Conservation (phyloP, 1,140 invertebrate genomes). For the Atta colombica region DNA sequence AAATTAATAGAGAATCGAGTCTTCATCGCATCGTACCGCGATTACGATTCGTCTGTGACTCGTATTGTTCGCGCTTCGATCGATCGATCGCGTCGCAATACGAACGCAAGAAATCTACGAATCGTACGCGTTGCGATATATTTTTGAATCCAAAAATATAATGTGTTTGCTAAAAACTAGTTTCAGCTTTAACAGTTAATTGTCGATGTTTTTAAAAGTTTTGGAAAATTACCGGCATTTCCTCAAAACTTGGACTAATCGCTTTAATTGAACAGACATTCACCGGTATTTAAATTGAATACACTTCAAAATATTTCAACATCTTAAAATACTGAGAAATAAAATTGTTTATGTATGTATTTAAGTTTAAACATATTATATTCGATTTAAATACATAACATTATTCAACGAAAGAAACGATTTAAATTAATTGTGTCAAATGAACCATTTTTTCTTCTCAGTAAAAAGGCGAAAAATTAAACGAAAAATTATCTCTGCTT, state of each 20-base stretch:
- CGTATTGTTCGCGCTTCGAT: not conserved
- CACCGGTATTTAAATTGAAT: not conserved
- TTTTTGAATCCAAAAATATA: not conserved
- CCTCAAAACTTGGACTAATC: not conserved
- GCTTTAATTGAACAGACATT: not conserved
- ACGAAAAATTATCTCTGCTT: not conserved
- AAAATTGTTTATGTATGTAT: too few relatives aligned
- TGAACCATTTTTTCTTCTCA: too few relatives aligned
- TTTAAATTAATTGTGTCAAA: too few relatives aligned
- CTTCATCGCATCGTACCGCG: not conserved
- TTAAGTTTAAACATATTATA: too few relatives aligned
- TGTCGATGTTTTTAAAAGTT: not conserved
- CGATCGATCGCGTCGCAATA: not conserved
- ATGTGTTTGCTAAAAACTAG: not conserved
- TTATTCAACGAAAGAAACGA: too few relatives aligned
- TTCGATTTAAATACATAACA: too few relatives aligned
- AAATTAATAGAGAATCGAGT: constrained; percentile 26
- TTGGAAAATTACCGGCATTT: not conserved
- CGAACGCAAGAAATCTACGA: not conserved
- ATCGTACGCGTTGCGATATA: not conserved
- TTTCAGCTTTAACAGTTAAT: not conserved
- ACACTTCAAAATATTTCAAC: not conserved
- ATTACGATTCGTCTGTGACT: not conserved
- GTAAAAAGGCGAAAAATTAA: not conserved
- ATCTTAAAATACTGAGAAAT: not conserved